Conservation (phyloP, 53 echinoderm and acorn worm genomes). For the Paracentrotus lividus region DNA sequence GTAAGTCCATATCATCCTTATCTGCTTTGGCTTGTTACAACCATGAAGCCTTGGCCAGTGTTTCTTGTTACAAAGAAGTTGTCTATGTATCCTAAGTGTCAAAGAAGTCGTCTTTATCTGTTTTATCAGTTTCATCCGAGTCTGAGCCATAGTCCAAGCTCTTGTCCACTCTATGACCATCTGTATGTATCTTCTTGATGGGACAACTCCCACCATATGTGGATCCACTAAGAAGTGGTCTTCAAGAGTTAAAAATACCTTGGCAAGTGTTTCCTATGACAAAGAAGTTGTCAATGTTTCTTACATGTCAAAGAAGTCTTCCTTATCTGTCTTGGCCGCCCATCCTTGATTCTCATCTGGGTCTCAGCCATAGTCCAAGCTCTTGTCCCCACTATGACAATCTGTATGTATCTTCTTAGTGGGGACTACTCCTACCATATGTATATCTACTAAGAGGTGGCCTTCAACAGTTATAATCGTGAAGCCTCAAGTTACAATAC, state of each 20-base stretch:
- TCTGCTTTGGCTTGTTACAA: too few relatives aligned
- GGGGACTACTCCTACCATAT: slow-evolving; percentile 94
- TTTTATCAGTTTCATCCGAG: background rate
- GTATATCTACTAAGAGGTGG: slow-evolving; percentile 96
- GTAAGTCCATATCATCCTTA: too few relatives aligned
- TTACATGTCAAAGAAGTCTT: too few relatives aligned
- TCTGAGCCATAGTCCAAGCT: background rate
- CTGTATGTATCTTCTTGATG: too few relatives aligned
- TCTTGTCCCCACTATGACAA: slow-evolving; percentile 67
- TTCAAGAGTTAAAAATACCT: too few relatives aligned
- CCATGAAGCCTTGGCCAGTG: too few relatives aligned
- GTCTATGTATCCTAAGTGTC: background rate
- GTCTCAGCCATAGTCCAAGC: slow-evolving; percentile 65
- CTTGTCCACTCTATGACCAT: background rate
- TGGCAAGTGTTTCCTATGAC: too few relatives aligned
- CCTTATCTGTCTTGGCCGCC: too few relatives aligned
- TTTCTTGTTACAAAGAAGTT: background rate
- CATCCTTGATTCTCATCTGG: slow-evolving; percentile 56
- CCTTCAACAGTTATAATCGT: too few relatives aligned
- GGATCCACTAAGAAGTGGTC: slow-evolving; percentile 96
- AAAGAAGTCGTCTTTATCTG: background rate
- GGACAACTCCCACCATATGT: too few relatives aligned
- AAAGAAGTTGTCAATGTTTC: too few relatives aligned
- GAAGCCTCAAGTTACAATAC: too few relatives aligned
- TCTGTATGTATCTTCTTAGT: slow-evolving; percentile 78